phyloP scores from a whole-genome alignment of 2,113 vertebrate genomes.

The Carassius carassius region DNA sequence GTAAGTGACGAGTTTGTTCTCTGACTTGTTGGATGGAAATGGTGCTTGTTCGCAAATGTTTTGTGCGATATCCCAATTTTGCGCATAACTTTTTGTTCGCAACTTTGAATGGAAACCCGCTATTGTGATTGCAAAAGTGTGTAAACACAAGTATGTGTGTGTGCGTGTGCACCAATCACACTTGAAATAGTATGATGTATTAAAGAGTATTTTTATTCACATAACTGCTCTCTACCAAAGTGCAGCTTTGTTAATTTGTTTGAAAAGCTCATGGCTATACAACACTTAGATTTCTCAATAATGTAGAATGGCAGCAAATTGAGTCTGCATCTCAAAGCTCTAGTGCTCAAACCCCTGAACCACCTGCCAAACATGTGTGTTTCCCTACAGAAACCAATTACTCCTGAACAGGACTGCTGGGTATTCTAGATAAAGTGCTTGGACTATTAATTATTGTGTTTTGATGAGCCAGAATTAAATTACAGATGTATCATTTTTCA shows the following conservation, averaged over 20 bases:
- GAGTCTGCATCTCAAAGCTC: conserved; percentile 11
- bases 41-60: too few species aligned
- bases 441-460: conserved; percentile 29
- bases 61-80: too few species aligned
- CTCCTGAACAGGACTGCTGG: conserved; percentile 34
- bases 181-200: not conserved
- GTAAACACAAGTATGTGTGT: not conserved
- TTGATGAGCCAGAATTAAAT: conserved; percentile 28
- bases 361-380: conserved; percentile 24
- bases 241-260: not conserved
- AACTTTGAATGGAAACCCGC: too few species aligned
- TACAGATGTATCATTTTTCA: conserved; percentile 37
- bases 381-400: conserved; percentile 36
- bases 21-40: too few species aligned
- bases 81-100: too few species aligned
- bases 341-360: not conserved
- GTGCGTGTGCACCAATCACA: not conserved
- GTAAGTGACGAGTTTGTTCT: too few species aligned
- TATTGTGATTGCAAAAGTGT: not conserved
- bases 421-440: conserved; percentile 24
- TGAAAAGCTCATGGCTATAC: not conserved
- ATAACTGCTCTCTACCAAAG: not conserved
- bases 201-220: not conserved
- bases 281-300: not conserved
- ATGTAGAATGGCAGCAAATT: not conserved